Evolutionary conservation across 92 coral and sea anemone genomes (phyloP).

Genomic region (Porites divaricata): DNA sequence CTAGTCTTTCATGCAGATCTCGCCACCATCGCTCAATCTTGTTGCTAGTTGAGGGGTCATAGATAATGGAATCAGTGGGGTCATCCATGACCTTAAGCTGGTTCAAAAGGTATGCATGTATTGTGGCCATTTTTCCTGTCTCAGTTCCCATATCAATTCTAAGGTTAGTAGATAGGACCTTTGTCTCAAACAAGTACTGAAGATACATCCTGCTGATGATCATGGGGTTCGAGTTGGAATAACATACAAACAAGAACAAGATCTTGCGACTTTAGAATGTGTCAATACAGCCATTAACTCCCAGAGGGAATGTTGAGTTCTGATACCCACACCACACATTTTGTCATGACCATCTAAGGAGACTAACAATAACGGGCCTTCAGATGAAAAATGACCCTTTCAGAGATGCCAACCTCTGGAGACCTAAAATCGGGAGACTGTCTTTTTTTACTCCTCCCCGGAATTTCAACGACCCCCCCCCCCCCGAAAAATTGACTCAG

Average conservation of each 20-base stretch:
- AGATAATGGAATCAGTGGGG: slow-evolving; percentile 70
- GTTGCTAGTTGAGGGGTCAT: slow-evolving; percentile 77
- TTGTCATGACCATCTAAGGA: slow-evolving; percentile 63
- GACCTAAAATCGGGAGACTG: too few relatives aligned
- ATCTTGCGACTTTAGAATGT: slow-evolving; percentile 51
- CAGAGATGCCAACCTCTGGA: too few relatives aligned
- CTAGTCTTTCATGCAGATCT: slow-evolving; percentile 70
- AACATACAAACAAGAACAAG: slow-evolving; percentile 35
- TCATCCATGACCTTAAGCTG: slow-evolving; percentile 38
- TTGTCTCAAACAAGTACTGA: slow-evolving; percentile 41
- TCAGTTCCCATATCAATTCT: slow-evolving; percentile 49
- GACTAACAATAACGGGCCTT: slow-evolving; percentile 65
- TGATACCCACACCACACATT: slow-evolving; percentile 74
- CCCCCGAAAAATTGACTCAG: too few relatives aligned
- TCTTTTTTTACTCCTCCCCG: too few relatives aligned
- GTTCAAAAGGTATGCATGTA: too few relatives aligned
- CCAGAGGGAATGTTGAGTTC: slow-evolving; percentile 24
- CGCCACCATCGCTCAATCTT: slow-evolving; percentile 81
- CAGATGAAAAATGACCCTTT: slow-evolving; percentile 48
- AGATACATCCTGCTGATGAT: slow-evolving; percentile 52
- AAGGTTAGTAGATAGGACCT: slow-evolving; percentile 48
- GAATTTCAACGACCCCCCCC: too few relatives aligned
- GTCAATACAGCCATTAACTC: slow-evolving; percentile 69
- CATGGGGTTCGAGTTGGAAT: slow-evolving; percentile 59
- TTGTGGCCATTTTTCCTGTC: too few relatives aligned